Base-by-base conservation (phyloP, 2,113 vertebrate genomes). In the Peucedramus taeniatus region DNA sequence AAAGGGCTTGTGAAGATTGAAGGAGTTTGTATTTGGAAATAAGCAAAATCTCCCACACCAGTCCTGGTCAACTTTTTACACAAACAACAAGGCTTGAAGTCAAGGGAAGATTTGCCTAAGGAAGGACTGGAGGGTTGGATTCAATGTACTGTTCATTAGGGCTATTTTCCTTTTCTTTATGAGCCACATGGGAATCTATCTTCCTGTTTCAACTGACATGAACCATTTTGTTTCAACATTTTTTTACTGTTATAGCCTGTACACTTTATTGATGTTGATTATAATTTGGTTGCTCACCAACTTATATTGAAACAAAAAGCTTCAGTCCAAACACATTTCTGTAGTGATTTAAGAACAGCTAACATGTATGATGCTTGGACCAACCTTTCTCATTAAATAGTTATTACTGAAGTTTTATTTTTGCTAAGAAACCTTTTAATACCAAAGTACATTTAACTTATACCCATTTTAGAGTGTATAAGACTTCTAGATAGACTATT, bases 211-310 rank as follows among this genome's bases (percentile, higher is more conserved):
- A 93, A 79, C 85, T 94, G 93, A 96, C 95, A 92, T 53, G 70
- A 96, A 81, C 85, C 91, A 91, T 93, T 96, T 93, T 88, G 85
- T 94, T 97, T 95, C 76, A 90, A 77, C 65, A 75, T 84, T 81
- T 90, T 96, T 96, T 92, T 90, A 89, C 80, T 93, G 40, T 95
- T 93, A 60, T 69, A 96, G 79, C 71, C 87, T 89, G 70, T 71
- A 78, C 22, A 12, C 45, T 95, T 89, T 96, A 95, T 91, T 94
- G 80, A 94, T 85, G 96, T 87, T 95, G 93, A 96, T 92, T 94
- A 86, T 85, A 93, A 94, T 90, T 95, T 95, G 83, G 88, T 97
- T 93, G 78, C 83, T 96, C 90, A 96, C 88, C 94, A 96, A 90
- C 45, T 93, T 96, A 74, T 84, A 93, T 51, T 95, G 68, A 95